Conservation (phyloP, 2,888 invertebrate genomes). For the Busseola fusca region DNA sequence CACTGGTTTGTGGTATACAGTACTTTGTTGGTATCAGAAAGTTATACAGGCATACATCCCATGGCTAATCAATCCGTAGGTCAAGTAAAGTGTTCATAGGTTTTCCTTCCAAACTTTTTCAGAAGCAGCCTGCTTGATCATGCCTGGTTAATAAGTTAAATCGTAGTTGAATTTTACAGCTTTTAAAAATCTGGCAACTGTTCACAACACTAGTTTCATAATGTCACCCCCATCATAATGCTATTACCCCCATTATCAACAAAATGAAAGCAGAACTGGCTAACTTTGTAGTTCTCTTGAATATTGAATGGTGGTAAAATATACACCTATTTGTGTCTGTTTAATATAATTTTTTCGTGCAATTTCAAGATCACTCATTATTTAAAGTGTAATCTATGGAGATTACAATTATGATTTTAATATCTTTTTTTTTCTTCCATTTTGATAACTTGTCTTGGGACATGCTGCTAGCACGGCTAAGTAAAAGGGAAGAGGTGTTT, state of each 20-base stretch:
- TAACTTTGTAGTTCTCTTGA: background rate
- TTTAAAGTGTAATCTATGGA: too few species aligned
- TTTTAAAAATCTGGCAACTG: background rate
- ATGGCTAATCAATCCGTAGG: too few species aligned
- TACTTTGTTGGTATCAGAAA: background rate
- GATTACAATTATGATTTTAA: background rate
- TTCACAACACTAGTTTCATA: background rate
- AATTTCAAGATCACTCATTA: background rate
- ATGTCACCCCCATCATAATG: background rate
- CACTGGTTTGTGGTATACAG: too few species aligned
- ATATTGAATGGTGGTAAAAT: background rate
- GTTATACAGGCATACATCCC: background rate
- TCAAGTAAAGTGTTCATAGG: background rate
- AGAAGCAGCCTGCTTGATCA: background rate
- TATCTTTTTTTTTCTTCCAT: background rate
- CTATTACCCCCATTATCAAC: background rate
- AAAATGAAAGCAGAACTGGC: background rate
- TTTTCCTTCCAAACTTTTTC: background rate
- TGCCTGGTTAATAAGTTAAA: background rate
- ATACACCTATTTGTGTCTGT: background rate
- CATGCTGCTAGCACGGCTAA: background rate
- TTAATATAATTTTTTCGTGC: background rate
- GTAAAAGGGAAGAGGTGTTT: background rate
- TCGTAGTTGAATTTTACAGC: background rate
- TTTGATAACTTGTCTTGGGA: background rate